Evolutionary conservation across 2,797 vertebrate genomes (phyloP).

Genomic region (Erethizon dorsatum): DNA sequence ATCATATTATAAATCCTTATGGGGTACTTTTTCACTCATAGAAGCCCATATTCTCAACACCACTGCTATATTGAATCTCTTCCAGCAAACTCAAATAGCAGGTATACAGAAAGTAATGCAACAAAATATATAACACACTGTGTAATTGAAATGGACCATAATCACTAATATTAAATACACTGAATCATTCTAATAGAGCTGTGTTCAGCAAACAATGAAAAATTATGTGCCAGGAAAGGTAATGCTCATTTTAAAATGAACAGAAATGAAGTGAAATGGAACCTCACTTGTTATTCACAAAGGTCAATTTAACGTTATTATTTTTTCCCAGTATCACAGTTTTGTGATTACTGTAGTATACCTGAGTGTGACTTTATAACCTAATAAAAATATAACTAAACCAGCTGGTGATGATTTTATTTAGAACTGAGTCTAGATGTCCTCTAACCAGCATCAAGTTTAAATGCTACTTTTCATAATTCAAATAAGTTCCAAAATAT

Average conservation of each 20-base stretch:
- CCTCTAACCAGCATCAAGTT: conserved; percentile 77
- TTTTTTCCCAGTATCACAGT: conserved; percentile 87
- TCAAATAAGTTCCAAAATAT: conserved; percentile 79
- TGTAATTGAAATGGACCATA: conserved; percentile 90
- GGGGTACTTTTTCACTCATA: not conserved
- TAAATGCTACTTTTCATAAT: conserved; percentile 82
- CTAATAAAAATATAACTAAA: conserved; percentile 89
- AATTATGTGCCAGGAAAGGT: conserved; percentile 90
- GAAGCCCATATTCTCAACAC: conserved; percentile 47
- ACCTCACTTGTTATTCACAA: conserved; percentile 90
- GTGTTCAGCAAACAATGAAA: conserved; percentile 91
- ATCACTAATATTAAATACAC: conserved; percentile 91
- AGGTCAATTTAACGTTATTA: conserved; percentile 91
- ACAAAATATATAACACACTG: conserved; percentile 85
- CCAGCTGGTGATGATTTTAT: conserved; percentile 87
- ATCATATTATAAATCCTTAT: not conserved
- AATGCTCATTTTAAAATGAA: conserved; percentile 90
- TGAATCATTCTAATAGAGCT: conserved; percentile 91
- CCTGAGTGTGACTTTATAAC: conserved; percentile 88
- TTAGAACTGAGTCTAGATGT: conserved; percentile 84
- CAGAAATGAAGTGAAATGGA: conserved; percentile 90
- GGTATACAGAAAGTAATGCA: conserved; percentile 86
- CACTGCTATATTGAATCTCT: conserved; percentile 67
- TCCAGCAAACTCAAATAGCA: conserved; percentile 76
- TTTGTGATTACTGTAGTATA: conserved; percentile 89